These are phyloP conservation scores for Orchestia grillus DNA, from an alignment of 1,140 invertebrate genomes.

Conservation along the genomic window DNA sequence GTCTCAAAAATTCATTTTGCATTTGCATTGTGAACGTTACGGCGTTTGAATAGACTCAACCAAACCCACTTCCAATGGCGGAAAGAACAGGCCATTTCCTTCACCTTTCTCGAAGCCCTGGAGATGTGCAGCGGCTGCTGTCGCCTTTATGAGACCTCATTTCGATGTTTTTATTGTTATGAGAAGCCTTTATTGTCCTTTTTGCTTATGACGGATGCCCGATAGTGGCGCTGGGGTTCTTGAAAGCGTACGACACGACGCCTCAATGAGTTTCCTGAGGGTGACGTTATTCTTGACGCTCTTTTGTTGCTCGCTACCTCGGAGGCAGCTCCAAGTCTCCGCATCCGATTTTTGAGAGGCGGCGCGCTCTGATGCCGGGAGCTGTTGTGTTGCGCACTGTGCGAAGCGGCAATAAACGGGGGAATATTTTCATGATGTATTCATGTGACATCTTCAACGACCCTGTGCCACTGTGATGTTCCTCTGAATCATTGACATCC, in stretches of 20 bases:
- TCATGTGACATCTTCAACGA: no score
- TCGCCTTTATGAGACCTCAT: conserved; percentile 20
- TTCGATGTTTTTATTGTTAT: conserved; percentile 37
- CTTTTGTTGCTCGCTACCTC: neutral
- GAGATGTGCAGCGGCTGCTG: neutral
- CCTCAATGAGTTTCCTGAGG: conserved; percentile 11
- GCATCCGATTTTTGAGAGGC: neutral
- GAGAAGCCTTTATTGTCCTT: conserved; percentile 39
- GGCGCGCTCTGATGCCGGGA: neutral
- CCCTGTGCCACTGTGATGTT: no score
- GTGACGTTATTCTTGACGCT: neutral
- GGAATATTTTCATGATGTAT: neutral
- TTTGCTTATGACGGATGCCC: conserved; percentile 39
- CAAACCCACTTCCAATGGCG: neutral
- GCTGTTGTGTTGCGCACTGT: neutral
- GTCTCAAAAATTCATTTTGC: neutral
- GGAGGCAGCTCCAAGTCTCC: neutral
- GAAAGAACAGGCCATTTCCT: neutral
- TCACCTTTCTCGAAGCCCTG: neutral
- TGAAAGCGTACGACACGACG: neutral
- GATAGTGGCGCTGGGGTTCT: neutral
- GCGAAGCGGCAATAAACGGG: neutral
- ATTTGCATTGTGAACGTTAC: neutral
- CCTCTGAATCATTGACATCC: no score
- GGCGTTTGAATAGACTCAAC: neutral